phyloP scores from a whole-genome alignment of 2,113 vertebrate species.

The Balaenoptera acutorostrata region DNA sequence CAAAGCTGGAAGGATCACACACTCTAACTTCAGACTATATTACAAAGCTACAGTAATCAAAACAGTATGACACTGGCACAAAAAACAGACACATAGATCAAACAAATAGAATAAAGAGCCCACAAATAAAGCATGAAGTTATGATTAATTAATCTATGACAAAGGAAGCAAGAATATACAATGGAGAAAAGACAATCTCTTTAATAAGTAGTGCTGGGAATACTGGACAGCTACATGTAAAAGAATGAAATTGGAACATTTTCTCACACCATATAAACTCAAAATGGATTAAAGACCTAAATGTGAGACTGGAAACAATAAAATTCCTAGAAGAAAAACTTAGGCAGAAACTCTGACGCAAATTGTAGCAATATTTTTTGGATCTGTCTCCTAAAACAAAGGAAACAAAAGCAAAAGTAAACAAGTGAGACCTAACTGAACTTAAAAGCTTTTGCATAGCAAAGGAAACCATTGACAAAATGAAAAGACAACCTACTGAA shows the following conservation, averaged over 20 bases:
- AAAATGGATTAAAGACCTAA: not conserved
- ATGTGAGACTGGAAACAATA: not conserved
- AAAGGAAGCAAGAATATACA: not conserved
- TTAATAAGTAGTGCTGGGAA: not conserved
- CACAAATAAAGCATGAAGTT: not conserved
- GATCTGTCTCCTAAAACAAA: not conserved
- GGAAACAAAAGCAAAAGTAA: not conserved
- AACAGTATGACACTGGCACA: not conserved
- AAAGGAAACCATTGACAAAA: not conserved
- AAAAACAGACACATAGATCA: not conserved
- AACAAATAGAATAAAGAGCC: not conserved
- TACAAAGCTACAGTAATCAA: not conserved
- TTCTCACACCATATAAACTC: not conserved
- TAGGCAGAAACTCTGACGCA: not conserved
- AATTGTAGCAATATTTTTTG: not conserved
- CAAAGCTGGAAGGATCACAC: not conserved
- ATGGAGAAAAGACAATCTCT: not conserved
- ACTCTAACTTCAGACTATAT: not conserved
- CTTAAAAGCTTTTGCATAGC: not conserved
- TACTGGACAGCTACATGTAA: not conserved
- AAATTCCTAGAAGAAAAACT: not conserved
- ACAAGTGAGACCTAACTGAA: not conserved
- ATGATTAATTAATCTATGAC: not conserved
- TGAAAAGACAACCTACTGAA: not conserved
- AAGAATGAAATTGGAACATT: not conserved